Percentiles rank a stretch among this genome's conserved stretches.
Conservation (phyloP, 2,797 vertebrate species). For the Nothura maculosa region DNA sequence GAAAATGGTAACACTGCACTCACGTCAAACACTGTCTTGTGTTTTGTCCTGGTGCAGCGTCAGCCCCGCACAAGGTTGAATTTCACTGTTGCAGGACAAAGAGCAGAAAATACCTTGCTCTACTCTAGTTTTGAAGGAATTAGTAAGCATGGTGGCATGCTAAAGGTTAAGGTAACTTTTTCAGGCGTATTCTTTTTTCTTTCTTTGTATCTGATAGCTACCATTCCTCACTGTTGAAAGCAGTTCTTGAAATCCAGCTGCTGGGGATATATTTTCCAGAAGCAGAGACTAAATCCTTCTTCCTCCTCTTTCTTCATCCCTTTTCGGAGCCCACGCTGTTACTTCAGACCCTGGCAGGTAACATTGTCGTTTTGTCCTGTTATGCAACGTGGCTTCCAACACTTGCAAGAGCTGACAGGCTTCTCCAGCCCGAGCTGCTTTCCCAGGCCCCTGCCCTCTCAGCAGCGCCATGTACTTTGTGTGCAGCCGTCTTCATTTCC, state of each 20-base stretch:
- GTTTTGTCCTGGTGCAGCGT: background rate
- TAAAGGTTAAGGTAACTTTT: background rate
- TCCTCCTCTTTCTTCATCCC: background rate
- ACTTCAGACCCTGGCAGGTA: slow-evolving; percentile 46
- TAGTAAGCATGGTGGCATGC: background rate
- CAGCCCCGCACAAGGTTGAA: accelerated
- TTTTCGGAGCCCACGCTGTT: background rate
- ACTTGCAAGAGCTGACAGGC: slow-evolving; percentile 25
- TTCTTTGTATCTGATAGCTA: background rate
- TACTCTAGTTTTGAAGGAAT: background rate
- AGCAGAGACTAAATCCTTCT: background rate
- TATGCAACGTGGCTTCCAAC: slow-evolving; percentile 36
- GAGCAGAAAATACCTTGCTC: background rate
- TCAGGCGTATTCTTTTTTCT: background rate
- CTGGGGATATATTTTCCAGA: background rate
- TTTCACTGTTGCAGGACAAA: background rate
- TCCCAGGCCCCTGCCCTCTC: slow-evolving; percentile 37
- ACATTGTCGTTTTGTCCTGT: background rate
- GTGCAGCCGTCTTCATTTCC: slow-evolving; percentile 10
- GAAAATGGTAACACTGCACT: background rate
- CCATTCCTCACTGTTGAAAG: background rate
- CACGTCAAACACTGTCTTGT: background rate
- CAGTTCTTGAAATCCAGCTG: background rate
- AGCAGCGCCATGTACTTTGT: background rate
- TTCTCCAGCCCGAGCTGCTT: slow-evolving; percentile 34